phyloP scores from a whole-genome alignment of 2,888 invertebrate species.

The Eupeodes luniger region DNA sequence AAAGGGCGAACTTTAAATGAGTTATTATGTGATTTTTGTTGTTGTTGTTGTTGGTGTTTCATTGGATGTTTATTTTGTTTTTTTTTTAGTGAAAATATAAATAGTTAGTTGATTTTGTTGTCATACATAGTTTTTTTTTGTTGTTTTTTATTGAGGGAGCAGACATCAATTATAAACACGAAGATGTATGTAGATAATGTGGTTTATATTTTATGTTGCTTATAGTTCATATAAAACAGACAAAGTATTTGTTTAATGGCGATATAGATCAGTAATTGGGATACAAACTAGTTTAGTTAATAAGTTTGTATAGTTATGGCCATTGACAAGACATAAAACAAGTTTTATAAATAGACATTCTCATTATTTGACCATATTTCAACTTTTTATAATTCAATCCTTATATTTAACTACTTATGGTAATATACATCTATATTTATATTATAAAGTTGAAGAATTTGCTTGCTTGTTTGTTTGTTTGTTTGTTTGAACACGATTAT shows the following conservation, averaged over 20 bases:
- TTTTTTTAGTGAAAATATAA: neutral
- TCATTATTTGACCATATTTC: too few relatives aligned
- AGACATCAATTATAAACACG: constrained; percentile 62
- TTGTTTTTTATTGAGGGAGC: neutral
- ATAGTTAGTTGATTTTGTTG: constrained; percentile 54
- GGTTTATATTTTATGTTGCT: neutral
- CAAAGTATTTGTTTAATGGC: constrained; percentile 3
- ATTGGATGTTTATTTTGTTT: constrained; percentile 3
- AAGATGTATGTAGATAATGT: constrained; percentile 29
- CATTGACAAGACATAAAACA: too few relatives aligned
- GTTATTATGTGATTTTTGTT: constrained; percentile 70
- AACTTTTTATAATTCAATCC: too few relatives aligned
- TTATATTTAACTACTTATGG: too few relatives aligned
- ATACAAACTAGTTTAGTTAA: constrained; percentile 14
- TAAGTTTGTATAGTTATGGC: neutral
- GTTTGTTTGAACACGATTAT: too few relatives aligned
- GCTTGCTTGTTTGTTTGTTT: too few relatives aligned
- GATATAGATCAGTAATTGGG: constrained; percentile 30
- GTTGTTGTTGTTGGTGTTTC: constrained; percentile 9
- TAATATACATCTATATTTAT: too few relatives aligned
- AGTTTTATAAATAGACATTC: too few relatives aligned
- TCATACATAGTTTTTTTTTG: constrained; percentile 29
- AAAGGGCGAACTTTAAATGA: constrained; percentile 70
- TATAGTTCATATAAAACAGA: neutral
- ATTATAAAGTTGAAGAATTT: too few relatives aligned